Evolutionary conservation across 2,797 vertebrate species (phyloP), one percentile per base, ranked within the genome.

Genomic region (Lacerta agilis): DNA sequence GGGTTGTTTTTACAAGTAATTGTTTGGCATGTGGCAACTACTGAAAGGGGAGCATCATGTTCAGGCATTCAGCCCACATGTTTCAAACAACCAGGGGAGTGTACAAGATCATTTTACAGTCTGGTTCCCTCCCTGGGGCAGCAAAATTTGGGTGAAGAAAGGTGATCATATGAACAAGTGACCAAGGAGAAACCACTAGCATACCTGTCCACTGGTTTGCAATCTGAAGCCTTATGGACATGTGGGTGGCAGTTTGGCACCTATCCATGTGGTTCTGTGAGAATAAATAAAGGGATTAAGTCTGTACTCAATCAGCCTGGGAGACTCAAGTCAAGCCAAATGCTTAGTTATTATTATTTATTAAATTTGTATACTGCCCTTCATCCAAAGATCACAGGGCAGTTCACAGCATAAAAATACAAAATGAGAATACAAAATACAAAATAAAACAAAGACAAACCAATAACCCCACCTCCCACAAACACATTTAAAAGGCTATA

Each of bases 1-100:
- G 89, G 89, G 88, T 80, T 72, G 90, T 88, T 94, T 87, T 87
- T 92, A 88, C 81, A 94, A 75, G 43, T 64, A 83, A 75, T 76
- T 58, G 25, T 8, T 58, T 58, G 27, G 36, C 33, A 69, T n/a
- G 25, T 38, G 80, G 41, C 64, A 78, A 82, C 72, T 86, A 23
- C 38, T 78, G 3, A 43, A 82, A 36, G 0, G 23, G 43, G 66
- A 69, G 5, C 77, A 11, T 76, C 55, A 36, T 55, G 36, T 66
- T 67, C 36, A 69, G 29, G 27, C 29, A 75, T 27, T 45, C 29
- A 72, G 8, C 38, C 43, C 23, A 15, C 29, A 8, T 27, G 36
- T 71, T 36, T n/a, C 23, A 61, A 43, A 9, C 38, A 58, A 64
- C 6, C 11, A 72, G 55, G 58, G 43, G 17, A 55, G 23, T 36